Percentiles rank a stretch among this genome's conserved stretches.
These are phyloP conservation scores for Hydrochoerus hydrochaeris DNA, from an alignment of 2,113 vertebrate genomes.

Conservation along the genomic window DNA sequence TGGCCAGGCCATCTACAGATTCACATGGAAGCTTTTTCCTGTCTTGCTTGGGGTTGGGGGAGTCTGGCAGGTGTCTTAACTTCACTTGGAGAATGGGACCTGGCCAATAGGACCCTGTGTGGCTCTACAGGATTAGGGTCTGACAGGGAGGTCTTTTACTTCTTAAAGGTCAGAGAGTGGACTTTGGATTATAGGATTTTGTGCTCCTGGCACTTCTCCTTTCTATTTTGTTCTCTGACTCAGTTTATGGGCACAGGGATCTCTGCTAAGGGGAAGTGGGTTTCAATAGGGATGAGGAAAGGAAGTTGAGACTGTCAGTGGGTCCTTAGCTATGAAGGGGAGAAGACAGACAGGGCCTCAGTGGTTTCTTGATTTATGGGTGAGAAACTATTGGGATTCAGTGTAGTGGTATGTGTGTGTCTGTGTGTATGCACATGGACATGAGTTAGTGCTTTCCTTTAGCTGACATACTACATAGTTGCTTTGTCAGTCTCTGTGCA, in stretches of 20 bases:
- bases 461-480: not conserved
- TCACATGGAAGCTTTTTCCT: not conserved
- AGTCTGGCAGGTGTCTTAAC: not conserved
- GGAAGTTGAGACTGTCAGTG: not conserved
- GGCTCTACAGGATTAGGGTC: not conserved
- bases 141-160: not conserved
- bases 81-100: not conserved
- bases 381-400: not conserved
- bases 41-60: not conserved
- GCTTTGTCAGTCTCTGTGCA: not conserved
- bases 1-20: not conserved
- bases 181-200: not conserved
- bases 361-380: not conserved
- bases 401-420: too few species aligned
- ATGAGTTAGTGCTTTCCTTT: not conserved
- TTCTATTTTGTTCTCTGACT: not conserved
- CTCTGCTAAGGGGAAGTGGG: not conserved
- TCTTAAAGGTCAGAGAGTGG: not conserved
- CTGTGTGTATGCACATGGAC: rapidly evolving
- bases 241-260: not conserved
- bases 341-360: too few species aligned
- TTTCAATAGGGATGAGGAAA: not conserved
- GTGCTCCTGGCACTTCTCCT: not conserved
- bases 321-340: not conserved
- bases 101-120: not conserved